Conservation (phyloP, 2,888 invertebrate genomes). For the Drosophila kuntzei region DNA sequence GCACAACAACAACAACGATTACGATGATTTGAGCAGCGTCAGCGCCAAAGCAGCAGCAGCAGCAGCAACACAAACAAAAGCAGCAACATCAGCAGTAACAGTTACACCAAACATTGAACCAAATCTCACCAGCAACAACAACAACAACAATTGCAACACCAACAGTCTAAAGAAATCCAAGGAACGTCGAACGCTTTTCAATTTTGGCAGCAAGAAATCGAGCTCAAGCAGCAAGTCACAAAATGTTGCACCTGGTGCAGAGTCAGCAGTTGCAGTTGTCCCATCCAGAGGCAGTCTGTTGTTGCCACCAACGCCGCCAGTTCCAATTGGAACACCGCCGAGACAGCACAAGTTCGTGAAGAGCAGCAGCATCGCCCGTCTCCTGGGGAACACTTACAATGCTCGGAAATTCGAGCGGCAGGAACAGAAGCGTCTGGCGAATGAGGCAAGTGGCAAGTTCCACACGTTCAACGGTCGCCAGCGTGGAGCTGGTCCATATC, state of each 20-base stretch:
- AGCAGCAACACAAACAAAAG: constrained; percentile 39
- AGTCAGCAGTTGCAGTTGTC: neutral
- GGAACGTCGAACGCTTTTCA: constrained; percentile 67
- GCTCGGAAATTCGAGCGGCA: constrained; percentile 84
- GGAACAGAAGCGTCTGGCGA: constrained; percentile 72
- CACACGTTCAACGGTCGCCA: constrained; percentile 82
- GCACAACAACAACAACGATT: constrained; percentile 72
- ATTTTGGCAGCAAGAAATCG: constrained; percentile 64
- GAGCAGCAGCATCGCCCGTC: constrained; percentile 84
- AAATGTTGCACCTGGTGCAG: neutral
- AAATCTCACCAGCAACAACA: constrained; percentile 56
- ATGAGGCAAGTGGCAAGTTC: constrained; percentile 76
- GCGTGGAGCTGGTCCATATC: constrained; percentile 69
- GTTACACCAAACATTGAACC: constrained; percentile 65
- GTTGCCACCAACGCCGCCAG: constrained; percentile 47
- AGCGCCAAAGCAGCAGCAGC: constrained; percentile 63
- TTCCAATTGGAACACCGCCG: constrained; percentile 77
- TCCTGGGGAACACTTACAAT: constrained; percentile 85
- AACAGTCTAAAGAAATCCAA: constrained; percentile 65
- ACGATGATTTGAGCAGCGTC: constrained; percentile 66
- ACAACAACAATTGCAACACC: constrained; percentile 44
- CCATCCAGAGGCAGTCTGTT: constrained; percentile 25
- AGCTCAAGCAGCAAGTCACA: constrained; percentile 43
- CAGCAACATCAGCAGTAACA: constrained; percentile 42
- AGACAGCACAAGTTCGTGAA: constrained; percentile 84